Conservation (phyloP, 1,140 invertebrate genomes). For the Luehdorfia chinensis region DNA sequence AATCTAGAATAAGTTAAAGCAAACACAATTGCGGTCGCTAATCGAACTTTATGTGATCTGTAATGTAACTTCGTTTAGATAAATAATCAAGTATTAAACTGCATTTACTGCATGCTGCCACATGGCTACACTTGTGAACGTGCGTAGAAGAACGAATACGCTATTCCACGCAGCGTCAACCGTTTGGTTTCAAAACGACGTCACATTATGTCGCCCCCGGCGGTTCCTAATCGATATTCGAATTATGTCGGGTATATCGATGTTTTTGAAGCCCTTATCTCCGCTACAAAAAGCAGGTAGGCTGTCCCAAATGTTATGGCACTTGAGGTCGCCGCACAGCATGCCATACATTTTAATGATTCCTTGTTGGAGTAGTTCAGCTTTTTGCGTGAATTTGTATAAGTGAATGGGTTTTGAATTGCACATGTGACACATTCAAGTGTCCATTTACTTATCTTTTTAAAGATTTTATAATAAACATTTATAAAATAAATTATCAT, state of each 20-base stretch:
- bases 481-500: too few species aligned
- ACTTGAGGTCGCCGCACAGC: conserved; percentile 37
- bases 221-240: conserved; percentile 44
- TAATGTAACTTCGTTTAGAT: too few species aligned
- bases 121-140: too few species aligned
- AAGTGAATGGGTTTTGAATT: conserved; percentile 30
- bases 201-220: conserved; percentile 26
- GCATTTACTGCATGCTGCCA: too few species aligned
- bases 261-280: conserved; percentile 51
- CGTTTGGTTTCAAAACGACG: conserved; percentile 43
- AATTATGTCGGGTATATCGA: conserved; percentile 54
- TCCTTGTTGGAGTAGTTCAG: conserved; percentile 33
- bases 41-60: too few species aligned
- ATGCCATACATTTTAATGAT: conserved; percentile 46
- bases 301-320: conserved; percentile 52
- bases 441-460: conserved; percentile 1
- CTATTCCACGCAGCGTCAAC: conserved; percentile 42
- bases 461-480: too few species aligned
- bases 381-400: conserved; percentile 53
- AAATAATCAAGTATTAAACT: too few species aligned
- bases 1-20: too few species aligned
- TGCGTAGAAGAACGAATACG: too few species aligned
- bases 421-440: conserved; percentile 36
- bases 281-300: conserved; percentile 63
- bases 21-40: too few species aligned